Evolutionary conservation across 2,113 vertebrate genomes (phyloP), one percentile per base, ranked within the genome.

Genomic region (Seriola rivoliana): DNA sequence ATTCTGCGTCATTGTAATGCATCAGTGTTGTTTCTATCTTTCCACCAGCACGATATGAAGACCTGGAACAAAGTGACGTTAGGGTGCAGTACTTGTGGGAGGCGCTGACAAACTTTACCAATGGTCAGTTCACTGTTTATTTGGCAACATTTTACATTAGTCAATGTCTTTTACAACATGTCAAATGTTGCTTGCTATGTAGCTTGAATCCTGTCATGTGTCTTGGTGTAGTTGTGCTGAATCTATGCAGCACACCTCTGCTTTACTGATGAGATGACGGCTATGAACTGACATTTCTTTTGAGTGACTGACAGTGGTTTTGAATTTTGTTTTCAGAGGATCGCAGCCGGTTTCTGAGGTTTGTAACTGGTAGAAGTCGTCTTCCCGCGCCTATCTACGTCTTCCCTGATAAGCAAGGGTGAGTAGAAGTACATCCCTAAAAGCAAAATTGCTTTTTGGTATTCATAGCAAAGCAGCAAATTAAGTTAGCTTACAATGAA

Each of bases 71-170:
- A 21, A 93, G 95, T 38, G 97, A 99, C 48, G 94, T 95, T 1
- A 92, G 98, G 63, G 96, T 99, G 82, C 98, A 98, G 71, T 97
- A 99, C 91, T 93, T 99, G 84, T 99, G 98, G 98, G 97, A 99
- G 84, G 98, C 98, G 0, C 95, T 99, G 81, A 97, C 95, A 74
- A 99, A 97, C 93, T 99, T 99, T 93, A 99, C 98, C 48, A 99
- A 99, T 0, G 98, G 98, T 99, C 62, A 95, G 92, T 92, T 74
- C 1, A 32, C 25, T 16, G 10, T 46, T 46, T 52, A 1, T 60
- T 66, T 52, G 0, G 0, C 0, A 25, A 46, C 36, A 8, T 72
- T 44, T 58, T 65, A 7, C 0, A 55, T 8, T 0, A 38, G 0
- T 21, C 10, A 70, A 19, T 38, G 0, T 46, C 4, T 42, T 62